Percentiles rank a stretch among this genome's conserved stretches.
Conservation (phyloP, 2,797 vertebrate genomes). For the Pseudochromis fuscus region DNA sequence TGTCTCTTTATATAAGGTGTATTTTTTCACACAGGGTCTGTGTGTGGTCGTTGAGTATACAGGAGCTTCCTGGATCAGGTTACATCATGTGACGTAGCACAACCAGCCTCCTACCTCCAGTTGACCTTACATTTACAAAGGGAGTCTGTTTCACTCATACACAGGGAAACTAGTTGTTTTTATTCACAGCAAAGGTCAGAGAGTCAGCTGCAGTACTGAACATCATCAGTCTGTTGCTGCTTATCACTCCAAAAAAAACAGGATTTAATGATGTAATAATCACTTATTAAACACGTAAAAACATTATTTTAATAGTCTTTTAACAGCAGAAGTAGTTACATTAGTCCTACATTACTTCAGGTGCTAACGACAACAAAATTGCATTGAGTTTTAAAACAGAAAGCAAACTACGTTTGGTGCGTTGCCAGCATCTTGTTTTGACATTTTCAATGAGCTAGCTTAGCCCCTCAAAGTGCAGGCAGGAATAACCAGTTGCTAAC, state of each 20-base stretch:
- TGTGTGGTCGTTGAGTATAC: constrained; percentile 22
- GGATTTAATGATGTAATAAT: not conserved
- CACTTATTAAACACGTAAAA: constrained; percentile 1
- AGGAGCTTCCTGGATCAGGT: constrained; percentile 40
- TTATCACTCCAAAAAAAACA: too few species aligned
- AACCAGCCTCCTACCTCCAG: constrained; percentile 42
- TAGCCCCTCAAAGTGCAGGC: not conserved
- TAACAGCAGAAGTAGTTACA: not conserved
- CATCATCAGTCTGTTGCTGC: constrained; percentile 6
- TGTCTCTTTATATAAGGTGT: not conserved
- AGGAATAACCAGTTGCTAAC: too few species aligned
- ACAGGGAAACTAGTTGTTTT: constrained; percentile 39
- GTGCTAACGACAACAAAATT: not conserved
- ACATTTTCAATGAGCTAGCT: not conserved
- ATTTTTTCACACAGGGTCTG: not conserved
- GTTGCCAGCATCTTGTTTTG: not conserved
- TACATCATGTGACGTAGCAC: constrained; percentile 56
- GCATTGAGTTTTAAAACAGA: not conserved
- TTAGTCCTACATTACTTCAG: not conserved
- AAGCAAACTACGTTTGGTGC: not conserved
- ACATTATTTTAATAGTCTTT: not conserved
- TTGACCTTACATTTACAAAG: constrained; percentile 61
- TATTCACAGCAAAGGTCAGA: constrained; percentile 33
- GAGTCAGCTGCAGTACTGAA: constrained; percentile 22
- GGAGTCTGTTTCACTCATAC: constrained; percentile 30